phyloP scores from a whole-genome alignment of 2,888 invertebrate genomes.

The Cinara cedri region DNA sequence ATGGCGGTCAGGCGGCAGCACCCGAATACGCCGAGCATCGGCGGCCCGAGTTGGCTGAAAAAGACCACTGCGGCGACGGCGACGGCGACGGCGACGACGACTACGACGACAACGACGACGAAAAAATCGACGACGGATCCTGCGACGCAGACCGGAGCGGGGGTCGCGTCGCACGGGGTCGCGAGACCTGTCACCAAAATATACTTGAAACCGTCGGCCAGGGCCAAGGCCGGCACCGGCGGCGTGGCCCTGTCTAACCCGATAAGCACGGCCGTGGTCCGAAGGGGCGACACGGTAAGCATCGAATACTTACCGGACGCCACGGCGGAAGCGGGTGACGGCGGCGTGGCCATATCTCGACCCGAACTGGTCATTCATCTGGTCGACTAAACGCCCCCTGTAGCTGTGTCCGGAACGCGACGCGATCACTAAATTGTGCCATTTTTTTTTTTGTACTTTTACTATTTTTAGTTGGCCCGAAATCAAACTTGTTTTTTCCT shows the following conservation, averaged over 20 bases:
- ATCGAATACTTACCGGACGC: slow-evolving; percentile 73
- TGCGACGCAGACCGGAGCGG: background rate
- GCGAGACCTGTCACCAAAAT: slow-evolving; percentile 57
- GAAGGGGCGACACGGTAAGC: slow-evolving; percentile 69
- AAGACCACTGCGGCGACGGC: background rate
- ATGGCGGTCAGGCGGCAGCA: background rate
- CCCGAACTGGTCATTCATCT: slow-evolving; percentile 69
- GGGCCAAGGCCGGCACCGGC: slow-evolving; percentile 70
- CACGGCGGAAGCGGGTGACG: slow-evolving; percentile 76
- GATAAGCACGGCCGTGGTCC: slow-evolving; percentile 71
- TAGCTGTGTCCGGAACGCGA: background rate
- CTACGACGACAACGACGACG: background rate
- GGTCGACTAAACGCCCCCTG: slow-evolving; percentile 52
- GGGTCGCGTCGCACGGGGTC: background rate
- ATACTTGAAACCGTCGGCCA: slow-evolving; percentile 71
- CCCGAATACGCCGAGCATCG: slow-evolving; percentile 45
- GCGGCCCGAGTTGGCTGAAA: slow-evolving; percentile 35
- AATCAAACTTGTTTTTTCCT: too few relatives aligned
- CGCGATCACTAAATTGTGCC: slow-evolving; percentile 4
- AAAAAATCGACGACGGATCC: background rate
- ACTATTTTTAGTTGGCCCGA: too few relatives aligned
- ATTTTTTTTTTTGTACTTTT: background rate
- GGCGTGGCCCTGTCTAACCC: slow-evolving; percentile 76
- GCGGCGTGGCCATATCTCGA: slow-evolving; percentile 77
- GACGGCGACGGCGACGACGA: background rate